Evolutionary conservation across 2,113 vertebrate species (phyloP).

Genomic region (Tapirus terrestris): DNA sequence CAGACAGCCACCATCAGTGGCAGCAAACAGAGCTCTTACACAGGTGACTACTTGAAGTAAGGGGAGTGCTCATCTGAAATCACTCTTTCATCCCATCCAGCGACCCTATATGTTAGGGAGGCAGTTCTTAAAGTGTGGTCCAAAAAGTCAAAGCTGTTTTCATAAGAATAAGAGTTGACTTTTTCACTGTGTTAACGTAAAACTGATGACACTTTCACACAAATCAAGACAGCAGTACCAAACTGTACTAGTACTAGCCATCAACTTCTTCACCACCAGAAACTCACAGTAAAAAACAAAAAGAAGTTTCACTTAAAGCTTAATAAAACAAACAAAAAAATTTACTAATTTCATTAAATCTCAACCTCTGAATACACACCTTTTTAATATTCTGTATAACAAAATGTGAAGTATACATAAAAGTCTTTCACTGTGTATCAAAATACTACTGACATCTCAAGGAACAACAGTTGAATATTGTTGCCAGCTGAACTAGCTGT

Average conservation of each 20-base stretch:
- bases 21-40: neutral
- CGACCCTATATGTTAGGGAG: neutral
- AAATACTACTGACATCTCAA: neutral
- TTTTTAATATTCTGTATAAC: neutral
- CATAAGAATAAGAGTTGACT: neutral
- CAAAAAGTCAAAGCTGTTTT: constrained; percentile 14
- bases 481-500: neutral
- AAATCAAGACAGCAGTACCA: neutral
- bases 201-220: neutral
- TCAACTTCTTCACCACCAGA: neutral
- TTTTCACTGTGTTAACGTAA: neutral
- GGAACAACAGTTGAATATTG: neutral
- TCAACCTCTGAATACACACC: neutral
- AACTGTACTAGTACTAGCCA: neutral
- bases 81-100: neutral
- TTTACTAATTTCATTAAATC: neutral
- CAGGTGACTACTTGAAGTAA: neutral
- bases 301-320: neutral
- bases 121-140: neutral
- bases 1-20: neutral
- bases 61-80: neutral
- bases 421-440: neutral
- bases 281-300: neutral
- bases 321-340: neutral
- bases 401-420: neutral